Percentiles rank a stretch among this genome's conserved stretches.
Evolutionary conservation across 2,888 invertebrate genomes (phyloP).

Genomic region (Hypolimnas misippus): DNA sequence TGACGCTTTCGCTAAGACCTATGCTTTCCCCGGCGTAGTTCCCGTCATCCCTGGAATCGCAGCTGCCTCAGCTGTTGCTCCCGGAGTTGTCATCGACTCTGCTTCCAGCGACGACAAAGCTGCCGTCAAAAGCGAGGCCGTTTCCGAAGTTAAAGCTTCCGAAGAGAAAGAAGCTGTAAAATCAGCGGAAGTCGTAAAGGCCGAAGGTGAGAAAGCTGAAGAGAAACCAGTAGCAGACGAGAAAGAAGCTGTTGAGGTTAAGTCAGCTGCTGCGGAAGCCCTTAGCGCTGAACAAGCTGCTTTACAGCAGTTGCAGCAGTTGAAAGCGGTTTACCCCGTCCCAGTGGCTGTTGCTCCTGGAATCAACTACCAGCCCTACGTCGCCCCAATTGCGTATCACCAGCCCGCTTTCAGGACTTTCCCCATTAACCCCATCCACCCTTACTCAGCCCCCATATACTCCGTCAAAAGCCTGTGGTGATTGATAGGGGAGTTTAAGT

Average conservation of each 20-base stretch:
- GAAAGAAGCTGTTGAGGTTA: conserved; percentile 26
- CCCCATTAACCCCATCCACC: conserved; percentile 29
- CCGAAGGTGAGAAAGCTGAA: conserved; percentile 28
- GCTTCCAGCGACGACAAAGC: conserved; percentile 24
- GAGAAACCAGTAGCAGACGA: conserved; percentile 15
- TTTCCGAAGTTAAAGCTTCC: conserved; percentile 45
- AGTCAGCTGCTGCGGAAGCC: conserved; percentile 32
- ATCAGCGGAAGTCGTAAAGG: conserved; percentile 36
- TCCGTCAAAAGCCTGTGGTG: conserved; percentile 40
- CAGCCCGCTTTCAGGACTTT: conserved; percentile 41
- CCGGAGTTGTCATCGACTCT: conserved; percentile 29
- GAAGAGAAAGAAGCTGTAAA: conserved; percentile 41
- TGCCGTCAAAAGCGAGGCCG: conserved; percentile 35
- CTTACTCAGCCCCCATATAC: conserved; percentile 28
- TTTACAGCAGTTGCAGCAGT: conserved; percentile 21
- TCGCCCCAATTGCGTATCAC: conserved; percentile 34
- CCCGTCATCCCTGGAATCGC: conserved; percentile 39
- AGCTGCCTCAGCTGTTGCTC: background rate
- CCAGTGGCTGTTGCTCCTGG: conserved; percentile 33
- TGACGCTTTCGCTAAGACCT: conserved; percentile 51
- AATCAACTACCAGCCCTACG: conserved; percentile 39
- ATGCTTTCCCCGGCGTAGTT: conserved; percentile 35
- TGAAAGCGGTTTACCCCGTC: conserved; percentile 31
- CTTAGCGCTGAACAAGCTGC: conserved; percentile 27
- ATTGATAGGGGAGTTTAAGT: conserved; percentile 7